Evolutionary conservation across 2,888 invertebrate species (phyloP).

Genomic region (Nebria brevicollis): DNA sequence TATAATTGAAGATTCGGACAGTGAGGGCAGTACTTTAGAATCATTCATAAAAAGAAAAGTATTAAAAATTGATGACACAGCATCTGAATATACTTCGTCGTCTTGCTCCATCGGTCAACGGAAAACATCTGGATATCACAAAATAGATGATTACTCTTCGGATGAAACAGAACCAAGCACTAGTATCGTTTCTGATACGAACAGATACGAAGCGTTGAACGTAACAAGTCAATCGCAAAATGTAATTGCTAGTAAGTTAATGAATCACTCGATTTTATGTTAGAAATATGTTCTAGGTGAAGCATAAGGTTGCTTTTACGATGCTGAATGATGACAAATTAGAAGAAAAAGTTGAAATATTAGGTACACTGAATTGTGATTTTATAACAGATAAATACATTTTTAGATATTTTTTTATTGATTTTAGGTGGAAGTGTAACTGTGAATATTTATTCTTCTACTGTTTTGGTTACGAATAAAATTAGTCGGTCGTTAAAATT

Average conservation of each 20-base stretch:
- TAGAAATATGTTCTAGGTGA: constrained; percentile 42
- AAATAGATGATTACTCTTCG: constrained; percentile 22
- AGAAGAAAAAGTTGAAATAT: constrained; percentile 55
- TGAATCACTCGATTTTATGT: neutral
- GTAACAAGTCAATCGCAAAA: constrained; percentile 27
- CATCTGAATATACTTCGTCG: constrained; percentile 1
- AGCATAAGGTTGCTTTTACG: constrained; percentile 61
- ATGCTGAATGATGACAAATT: constrained; percentile 60
- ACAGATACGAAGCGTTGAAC: constrained; percentile 35
- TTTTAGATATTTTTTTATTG: neutral
- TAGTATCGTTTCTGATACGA: constrained; percentile 13
- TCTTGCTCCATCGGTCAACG: neutral
- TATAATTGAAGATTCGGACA: constrained; percentile 32
- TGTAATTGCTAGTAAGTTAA: neutral
- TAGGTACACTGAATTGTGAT: constrained; percentile 52
- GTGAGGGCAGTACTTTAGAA: constrained; percentile 6
- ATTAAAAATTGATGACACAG: constrained; percentile 26
- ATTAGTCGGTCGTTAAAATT: constrained; percentile 71
- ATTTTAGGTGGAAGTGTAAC: constrained; percentile 67
- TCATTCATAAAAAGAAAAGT: constrained; percentile 7
- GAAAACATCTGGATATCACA: neutral
- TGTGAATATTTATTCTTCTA: constrained; percentile 61
- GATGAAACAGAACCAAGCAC: neutral
- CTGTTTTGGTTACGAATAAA: constrained; percentile 67
- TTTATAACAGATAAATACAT: constrained; percentile 19